Evolutionary conservation across 1,140 invertebrate species (phyloP), one percentile per base, ranked within the genome.

Genomic region (Mamestra configurata): DNA sequence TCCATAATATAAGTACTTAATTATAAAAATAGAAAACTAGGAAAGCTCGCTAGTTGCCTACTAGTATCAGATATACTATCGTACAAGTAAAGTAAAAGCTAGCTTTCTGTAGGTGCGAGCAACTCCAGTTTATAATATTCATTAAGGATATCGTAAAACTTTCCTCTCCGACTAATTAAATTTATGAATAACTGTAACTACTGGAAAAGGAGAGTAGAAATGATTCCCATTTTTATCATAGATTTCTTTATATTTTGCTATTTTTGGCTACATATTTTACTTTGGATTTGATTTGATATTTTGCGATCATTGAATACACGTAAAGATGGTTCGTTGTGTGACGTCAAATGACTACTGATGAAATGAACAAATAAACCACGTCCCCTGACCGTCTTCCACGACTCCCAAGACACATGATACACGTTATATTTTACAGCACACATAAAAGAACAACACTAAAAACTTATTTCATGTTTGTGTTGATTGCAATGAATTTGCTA

Each of bases 401-500:
- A 31, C 10, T 13, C 71, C 31, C 49, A 31, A 11, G 18, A 55
- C 22, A 27, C 71, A 40, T 8, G 7, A 73, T 51, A 75, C 55
- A 61, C 72, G 40, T 27, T 76, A 46, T 31, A 37, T 57, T 64
- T 76, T 61, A 76, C 46, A 46, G 40, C 37, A 24, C 40, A 31
- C 22, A 73, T 59, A 75, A 64, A n/a, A 76, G 43, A 61, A 61
- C 57, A 61, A 8, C 20, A 49, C 27, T 46, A 35, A 64, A 68
- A 64, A 64, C 24, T 76, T 64, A 20, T 35, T 49, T 61, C 55
- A 49, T 64, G 57, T 61, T 31, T 49, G 37, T 18, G 71, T 49
- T 31, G 35, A 61, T 64, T 64, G 73, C 73, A 61, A 49, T 46
- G 73, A 76, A 64, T 76, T 76, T 64, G 22, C 57, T 18, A 64